A percentile compares a stretch with the other conserved stretches of the same genome.
These are phyloP conservation scores for Taenaris catops DNA, from an alignment of 2,888 invertebrate species.

Conservation along the genomic window DNA sequence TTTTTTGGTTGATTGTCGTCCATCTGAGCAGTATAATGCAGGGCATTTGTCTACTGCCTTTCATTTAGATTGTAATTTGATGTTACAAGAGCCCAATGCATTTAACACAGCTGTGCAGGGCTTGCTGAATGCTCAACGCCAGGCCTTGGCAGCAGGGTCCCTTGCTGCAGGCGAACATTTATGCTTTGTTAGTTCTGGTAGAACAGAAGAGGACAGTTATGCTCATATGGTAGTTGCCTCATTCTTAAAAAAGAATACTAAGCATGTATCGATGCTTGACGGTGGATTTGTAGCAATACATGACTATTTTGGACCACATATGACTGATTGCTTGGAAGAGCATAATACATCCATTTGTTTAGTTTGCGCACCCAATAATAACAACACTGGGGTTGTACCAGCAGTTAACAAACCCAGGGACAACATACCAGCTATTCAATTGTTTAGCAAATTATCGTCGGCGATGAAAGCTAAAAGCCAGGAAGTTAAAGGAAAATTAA, in stretches of 20 bases:
- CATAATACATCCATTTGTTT: slow-evolving; percentile 90
- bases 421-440: slow-evolving; percentile 80
- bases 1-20: slow-evolving; percentile 98
- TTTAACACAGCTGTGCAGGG: slow-evolving; percentile 97
- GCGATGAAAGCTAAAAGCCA: slow-evolving; percentile 95
- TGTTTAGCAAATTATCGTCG: slow-evolving; percentile 90
- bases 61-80: slow-evolving; percentile 97
- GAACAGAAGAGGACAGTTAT: slow-evolving; percentile 96
- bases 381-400: slow-evolving; percentile 46
- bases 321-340: slow-evolving; percentile 90
- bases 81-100: slow-evolving; percentile 97
- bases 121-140: slow-evolving; percentile 92
- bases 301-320: slow-evolving; percentile 90
- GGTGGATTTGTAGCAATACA: slow-evolving; percentile 95
- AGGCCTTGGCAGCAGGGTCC: slow-evolving; percentile 92
- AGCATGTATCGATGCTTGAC: slow-evolving; percentile 94
- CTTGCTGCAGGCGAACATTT: slow-evolving; percentile 93
- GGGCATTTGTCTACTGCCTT: slow-evolving; percentile 98
- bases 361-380: slow-evolving; percentile 84
- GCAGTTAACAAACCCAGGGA: slow-evolving; percentile 42
- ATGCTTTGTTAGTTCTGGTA: slow-evolving; percentile 95
- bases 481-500: slow-evolving; percentile 94
- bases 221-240: slow-evolving; percentile 99
- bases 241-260: slow-evolving; percentile 95
- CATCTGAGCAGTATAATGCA: slow-evolving; percentile 97